Evolutionary conservation across 1,140 invertebrate genomes (phyloP), one percentile per base, ranked within the genome.

Genomic region (Cotesia vestalis): DNA sequence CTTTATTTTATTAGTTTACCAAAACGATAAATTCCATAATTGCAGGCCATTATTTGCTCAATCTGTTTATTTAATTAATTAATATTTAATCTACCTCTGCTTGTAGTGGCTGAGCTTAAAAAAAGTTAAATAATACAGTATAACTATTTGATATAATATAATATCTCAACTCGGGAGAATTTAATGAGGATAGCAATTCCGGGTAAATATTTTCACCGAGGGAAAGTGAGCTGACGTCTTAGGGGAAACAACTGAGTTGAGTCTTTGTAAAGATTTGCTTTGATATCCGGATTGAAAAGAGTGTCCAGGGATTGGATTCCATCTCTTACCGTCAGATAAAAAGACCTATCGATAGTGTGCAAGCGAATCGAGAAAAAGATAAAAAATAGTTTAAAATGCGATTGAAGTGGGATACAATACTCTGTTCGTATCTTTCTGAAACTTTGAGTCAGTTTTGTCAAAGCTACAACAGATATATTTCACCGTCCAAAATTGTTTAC

Each of bases 351-450:
- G 61, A 64, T 51, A 38, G 51, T 52, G 60, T 20, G 46, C 46
- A 51, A 11, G n/a, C 12, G 63, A 35, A 59, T 40, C 12, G 68
- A 63, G 53, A 64, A 57, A 64, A 51, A 35, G 27, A 60, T 27
- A 27, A 20, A 36, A 17, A 34, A 52, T 38, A 20, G 46, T 38
- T 36, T 38, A 51, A 71, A 73, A 75, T 73, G 68, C 68, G 71
- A 75, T 73, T 75, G 69, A 68, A 73, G 20, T 63, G 64, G 67
- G 38, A 46, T 46, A 73, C 67, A 71, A 68, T 75, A 67, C 36
- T 14, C 46, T 53, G 38, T 53, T 5, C 40, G 6, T 46, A 46
- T 46, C 40, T 8, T 6, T 11, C 40, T 46, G 40, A 59, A 40
- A 38, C 57, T 70, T 70, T 35, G 36, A 51, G 6, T 46, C 40